Percentiles rank a stretch among this genome's conserved stretches.
These are phyloP conservation scores for Huso huso DNA, from an alignment of 2,797 vertebrate genomes.

Conservation along the genomic window DNA sequence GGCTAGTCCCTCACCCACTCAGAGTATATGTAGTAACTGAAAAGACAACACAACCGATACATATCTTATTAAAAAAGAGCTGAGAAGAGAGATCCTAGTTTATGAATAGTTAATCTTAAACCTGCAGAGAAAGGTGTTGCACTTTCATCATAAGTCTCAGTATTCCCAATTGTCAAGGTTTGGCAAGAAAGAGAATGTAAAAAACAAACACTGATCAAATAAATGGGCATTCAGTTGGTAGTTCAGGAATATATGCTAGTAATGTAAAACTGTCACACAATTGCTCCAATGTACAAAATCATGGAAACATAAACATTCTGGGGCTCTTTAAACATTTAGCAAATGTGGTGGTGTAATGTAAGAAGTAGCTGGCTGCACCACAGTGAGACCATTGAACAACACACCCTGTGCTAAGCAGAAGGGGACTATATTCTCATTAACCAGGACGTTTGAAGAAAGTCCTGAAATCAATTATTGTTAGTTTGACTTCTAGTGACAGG, in stretches of 20 bases:
- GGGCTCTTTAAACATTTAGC: conserved; percentile 12
- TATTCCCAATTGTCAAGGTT: background rate
- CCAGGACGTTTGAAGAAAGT: background rate
- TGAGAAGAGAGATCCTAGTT: too few species aligned
- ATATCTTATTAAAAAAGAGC: too few species aligned
- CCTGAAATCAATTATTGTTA: background rate
- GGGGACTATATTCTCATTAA: conserved; percentile 8
- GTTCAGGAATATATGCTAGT: conserved; percentile 3
- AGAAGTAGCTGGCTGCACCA: background rate
- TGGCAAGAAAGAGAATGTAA: background rate
- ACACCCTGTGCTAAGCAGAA: conserved; percentile 5
- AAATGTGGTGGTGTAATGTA: conserved; percentile 15
- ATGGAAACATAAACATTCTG: conserved; percentile 19
- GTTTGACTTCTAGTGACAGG: conserved; percentile 9
- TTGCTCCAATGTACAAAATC: conserved; percentile 12
- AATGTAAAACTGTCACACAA: conserved; percentile 14
- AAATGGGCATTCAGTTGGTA: background rate
- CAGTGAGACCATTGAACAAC: conserved; percentile 6
- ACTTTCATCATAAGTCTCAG: too few species aligned
- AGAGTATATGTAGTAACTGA: too few species aligned
- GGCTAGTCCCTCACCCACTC: too few species aligned
- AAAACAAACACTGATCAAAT: background rate
- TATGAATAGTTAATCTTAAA: too few species aligned
- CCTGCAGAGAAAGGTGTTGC: too few species aligned
- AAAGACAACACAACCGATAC: too few species aligned